A percentile compares a stretch with the other conserved stretches of the same genome.
Evolutionary conservation across 2,797 vertebrate species (phyloP).

Genomic region (Avahi laniger): DNA sequence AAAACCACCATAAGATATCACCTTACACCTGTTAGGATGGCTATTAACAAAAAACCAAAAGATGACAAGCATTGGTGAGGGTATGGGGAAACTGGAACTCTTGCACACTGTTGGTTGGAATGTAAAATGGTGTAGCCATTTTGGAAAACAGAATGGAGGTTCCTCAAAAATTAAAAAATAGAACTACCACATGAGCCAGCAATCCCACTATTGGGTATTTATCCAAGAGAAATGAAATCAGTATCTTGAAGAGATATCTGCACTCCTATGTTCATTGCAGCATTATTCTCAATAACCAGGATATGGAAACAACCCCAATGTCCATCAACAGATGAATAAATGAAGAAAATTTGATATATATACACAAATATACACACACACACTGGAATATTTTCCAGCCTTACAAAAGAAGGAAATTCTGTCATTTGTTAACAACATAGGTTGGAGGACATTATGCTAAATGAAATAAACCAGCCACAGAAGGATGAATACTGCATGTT

Average conservation of each 20-base stretch:
- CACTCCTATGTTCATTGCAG: not conserved
- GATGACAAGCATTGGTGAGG: not conserved
- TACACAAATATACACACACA: not conserved
- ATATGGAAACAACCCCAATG: not conserved
- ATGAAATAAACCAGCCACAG: not conserved
- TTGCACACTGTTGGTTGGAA: not conserved
- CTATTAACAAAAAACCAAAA: not conserved
- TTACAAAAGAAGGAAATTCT: not conserved
- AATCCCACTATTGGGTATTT: not conserved
- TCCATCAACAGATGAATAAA: not conserved
- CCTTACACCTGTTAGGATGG: not conserved
- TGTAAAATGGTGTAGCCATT: not conserved
- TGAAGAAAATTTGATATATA: not conserved
- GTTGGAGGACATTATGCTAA: not conserved
- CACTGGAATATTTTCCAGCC: not conserved
- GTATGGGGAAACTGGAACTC: not conserved
- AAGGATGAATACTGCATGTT: not conserved
- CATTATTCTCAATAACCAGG: not conserved
- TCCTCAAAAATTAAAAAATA: not conserved
- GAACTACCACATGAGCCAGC: not conserved
- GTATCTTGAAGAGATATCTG: not conserved
- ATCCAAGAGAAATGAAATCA: not conserved
- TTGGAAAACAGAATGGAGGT: not conserved
- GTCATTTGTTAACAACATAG: not conserved
- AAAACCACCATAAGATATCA: not conserved